These are phyloP conservation scores for Drosophila anomalipes DNA, from an alignment of 2,888 invertebrate genomes.

Conservation along the genomic window DNA sequence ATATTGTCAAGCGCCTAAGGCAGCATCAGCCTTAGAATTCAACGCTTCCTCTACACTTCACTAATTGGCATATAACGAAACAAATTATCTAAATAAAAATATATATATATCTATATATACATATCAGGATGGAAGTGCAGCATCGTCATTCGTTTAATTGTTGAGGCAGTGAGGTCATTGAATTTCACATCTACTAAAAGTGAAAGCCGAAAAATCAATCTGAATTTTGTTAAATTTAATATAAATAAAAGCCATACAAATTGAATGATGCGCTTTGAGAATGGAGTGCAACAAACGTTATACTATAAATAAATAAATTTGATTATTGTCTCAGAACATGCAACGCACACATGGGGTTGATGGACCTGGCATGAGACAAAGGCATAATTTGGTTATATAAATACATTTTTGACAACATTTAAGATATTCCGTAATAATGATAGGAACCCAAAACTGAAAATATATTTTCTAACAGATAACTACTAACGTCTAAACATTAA, in stretches of 20 bases:
- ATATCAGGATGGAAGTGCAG: conserved; percentile 47
- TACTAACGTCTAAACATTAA: background rate
- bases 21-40: conserved; percentile 42
- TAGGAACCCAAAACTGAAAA: background rate
- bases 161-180: conserved; percentile 53
- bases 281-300: conserved; percentile 22
- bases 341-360: background rate
- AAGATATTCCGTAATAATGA: background rate
- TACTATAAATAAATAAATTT: background rate
- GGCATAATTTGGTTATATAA: background rate
- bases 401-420: background rate
- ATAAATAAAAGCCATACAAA: conserved; percentile 15
- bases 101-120: background rate
- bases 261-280: conserved; percentile 1
- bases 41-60: conserved; percentile 70
- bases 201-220: conserved; percentile 29
- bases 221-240: conserved; percentile 24
- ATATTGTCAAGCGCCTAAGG: conserved; percentile 56
- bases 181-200: conserved; percentile 41
- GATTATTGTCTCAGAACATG: background rate
- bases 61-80: conserved; percentile 78
- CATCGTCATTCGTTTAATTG: conserved; percentile 26
- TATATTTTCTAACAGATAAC: background rate
- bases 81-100: conserved; percentile 61
- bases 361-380: background rate